Percentiles rank a stretch among this genome's conserved stretches.
phyloP scores from a whole-genome alignment of 2,113 vertebrate genomes.

The Helogale parvula region DNA sequence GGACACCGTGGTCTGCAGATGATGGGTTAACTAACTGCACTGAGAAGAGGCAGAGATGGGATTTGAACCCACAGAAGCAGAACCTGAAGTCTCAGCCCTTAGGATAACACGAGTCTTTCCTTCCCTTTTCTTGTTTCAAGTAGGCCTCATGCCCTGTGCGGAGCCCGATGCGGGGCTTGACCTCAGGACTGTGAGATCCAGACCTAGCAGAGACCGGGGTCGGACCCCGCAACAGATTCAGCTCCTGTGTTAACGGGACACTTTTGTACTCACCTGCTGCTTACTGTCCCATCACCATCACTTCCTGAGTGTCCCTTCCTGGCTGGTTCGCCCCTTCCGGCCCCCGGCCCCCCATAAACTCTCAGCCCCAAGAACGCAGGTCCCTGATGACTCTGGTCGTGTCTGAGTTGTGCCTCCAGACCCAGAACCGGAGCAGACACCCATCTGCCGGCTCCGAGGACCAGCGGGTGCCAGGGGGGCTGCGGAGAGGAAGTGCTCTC shows the following conservation, averaged over 20 bases:
- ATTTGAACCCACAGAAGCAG: too few species aligned
- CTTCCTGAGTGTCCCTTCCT: not conserved
- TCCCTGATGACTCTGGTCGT: not conserved
- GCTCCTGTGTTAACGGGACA: not conserved
- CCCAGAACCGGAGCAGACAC: not conserved
- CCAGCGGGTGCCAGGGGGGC: not conserved
- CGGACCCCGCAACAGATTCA: too few species aligned
- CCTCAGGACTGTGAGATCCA: too few species aligned
- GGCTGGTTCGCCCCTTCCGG: not conserved
- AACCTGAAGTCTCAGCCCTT: not conserved
- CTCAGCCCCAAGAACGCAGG: not conserved
- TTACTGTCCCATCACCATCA: not conserved
- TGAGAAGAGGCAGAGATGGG: too few species aligned
- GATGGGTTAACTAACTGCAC: not conserved
- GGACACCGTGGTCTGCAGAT: not conserved
- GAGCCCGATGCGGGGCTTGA: too few species aligned
- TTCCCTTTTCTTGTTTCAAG: too few species aligned
- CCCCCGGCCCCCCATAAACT: not conserved
- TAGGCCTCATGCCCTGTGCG: too few species aligned
- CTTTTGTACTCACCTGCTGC: not conserved
- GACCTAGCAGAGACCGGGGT: too few species aligned
- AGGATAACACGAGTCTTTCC: rapidly evolving
- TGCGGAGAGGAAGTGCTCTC: not conserved
- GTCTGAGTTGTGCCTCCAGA: not conserved
- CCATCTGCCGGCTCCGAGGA: not conserved